Evolutionary conservation across 2,113 vertebrate genomes (phyloP), one percentile per base, ranked within the genome.

Genomic region (Upupa epops): DNA sequence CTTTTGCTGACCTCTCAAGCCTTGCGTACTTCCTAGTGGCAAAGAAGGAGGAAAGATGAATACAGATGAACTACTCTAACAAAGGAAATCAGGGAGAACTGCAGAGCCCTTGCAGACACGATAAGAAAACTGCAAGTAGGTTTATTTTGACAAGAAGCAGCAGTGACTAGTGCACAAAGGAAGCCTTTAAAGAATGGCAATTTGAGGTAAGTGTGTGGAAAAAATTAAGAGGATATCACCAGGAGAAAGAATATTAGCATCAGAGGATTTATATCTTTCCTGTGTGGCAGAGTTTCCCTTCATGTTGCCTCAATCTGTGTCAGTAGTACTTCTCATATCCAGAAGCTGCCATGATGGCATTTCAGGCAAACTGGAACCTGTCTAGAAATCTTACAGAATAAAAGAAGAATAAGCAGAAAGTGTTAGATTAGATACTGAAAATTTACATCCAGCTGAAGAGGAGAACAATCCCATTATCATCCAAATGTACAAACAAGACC

Each of bases 61-160:
- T 60, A 89, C 12, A 10, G 17, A 49, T 51, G 24, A 88, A n/a
- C 18, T 18, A 6, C 77, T 80, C 64, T 58, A 61, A 77, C 6
- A 51, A 59, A 86, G n/a, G 31, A 78, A 71, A 28, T 13, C 29
- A 24, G 79, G 76, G 48, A 86, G 68, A 48, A 60, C 63, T 89
- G 54, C 26, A 29, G 42, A 28, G 32, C 36, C 59, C 32, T 34
- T 17, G 13, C 71, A 76, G 75, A 51, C 7, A 36, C 0, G 16
- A 7, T 56, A 89, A 89, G 61, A 63, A 89, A 55, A 75, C 40
- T 5, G 66, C 54, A 61, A 59, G 72, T 61, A 90, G 79, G 59
- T 85, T 93, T 85, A 66, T 88, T 93, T 79, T 85, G 86, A 25
- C 40, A 94, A 29, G 51, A 85, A 85, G 94, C 29, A 66, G 36